Conservation (phyloP, 2,113 vertebrate species). For the Ahaetulla prasina region DNA sequence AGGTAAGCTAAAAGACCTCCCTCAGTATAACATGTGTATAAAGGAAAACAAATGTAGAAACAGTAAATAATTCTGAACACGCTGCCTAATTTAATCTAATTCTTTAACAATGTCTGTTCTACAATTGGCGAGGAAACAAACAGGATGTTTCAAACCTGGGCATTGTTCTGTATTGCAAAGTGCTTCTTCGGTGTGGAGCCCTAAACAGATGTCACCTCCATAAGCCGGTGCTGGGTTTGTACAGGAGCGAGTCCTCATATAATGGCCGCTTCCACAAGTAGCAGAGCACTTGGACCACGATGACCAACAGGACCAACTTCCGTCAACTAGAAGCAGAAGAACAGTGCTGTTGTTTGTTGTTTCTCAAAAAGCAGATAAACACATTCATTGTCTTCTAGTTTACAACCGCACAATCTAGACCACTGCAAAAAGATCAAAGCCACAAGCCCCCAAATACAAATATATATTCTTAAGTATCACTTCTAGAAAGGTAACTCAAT, state of each 20-base stretch:
- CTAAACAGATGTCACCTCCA: conserved; percentile 95
- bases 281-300: conserved; percentile 95
- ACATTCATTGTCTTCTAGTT: not conserved
- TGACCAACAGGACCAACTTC: conserved; percentile 96
- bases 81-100: not conserved
- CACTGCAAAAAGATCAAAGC: not conserved
- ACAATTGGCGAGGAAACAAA: not conserved
- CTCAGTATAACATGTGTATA: not conserved
- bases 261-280: conserved; percentile 93
- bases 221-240: conserved; percentile 88
- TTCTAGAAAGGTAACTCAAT: not conserved
- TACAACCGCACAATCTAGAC: not conserved
- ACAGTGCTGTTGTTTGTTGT: not conserved
- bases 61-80: not conserved
- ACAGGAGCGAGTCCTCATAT: conserved; percentile 91
- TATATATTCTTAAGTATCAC: not conserved
- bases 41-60: not conserved
- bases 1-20: not conserved
- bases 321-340: conserved; percentile 80
- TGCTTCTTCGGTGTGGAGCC: conserved; percentile 93
- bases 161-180: conserved; percentile 91
- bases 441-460: not conserved
- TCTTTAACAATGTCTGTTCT: not conserved
- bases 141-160: conserved; percentile 71
- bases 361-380: not conserved